Percentiles rank a stretch among this genome's conserved stretches.
Conservation (phyloP, 2,113 vertebrate species). For the Genyomyrus donnyi region DNA sequence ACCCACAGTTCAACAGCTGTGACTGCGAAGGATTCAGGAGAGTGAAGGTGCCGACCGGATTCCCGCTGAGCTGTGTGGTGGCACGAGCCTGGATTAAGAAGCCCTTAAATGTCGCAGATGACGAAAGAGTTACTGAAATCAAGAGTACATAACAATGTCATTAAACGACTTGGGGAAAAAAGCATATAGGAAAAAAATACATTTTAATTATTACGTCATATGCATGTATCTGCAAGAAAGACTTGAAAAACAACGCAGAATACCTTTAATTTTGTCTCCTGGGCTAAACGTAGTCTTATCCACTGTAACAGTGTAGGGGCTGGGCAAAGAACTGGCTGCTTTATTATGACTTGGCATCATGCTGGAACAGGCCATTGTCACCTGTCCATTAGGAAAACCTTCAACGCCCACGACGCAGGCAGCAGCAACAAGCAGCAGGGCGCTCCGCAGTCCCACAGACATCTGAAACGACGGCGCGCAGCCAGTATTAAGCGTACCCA, state of each 20-base stretch:
- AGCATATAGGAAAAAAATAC: neutral
- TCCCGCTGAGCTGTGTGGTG: conserved; percentile 41
- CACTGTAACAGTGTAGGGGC: conserved; percentile 55
- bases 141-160: neutral
- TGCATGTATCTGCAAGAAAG: neutral
- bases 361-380: conserved; percentile 54
- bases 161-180: neutral
- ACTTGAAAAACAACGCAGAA: neutral
- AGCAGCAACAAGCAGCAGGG: conserved; percentile 18
- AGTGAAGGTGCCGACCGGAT: conserved; percentile 63
- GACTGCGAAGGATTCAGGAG: conserved; percentile 49
- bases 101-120: conserved; percentile 57
- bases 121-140: conserved; percentile 53
- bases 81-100: conserved; percentile 74
- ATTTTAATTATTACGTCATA: no score
- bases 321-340: conserved; percentile 28
- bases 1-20: conserved; percentile 68
- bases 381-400: conserved; percentile 58
- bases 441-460: conserved; percentile 29
- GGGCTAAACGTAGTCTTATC: conserved; percentile 59
- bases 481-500: neutral
- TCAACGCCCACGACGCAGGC: conserved; percentile 28
- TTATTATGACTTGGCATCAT: conserved; percentile 66
- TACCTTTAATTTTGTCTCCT: conserved; percentile 68
- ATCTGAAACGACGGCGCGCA: conserved; percentile 43